A percentile compares a stretch with the other conserved stretches of the same genome.
Evolutionary conservation across 2,888 invertebrate species (phyloP).

Genomic region (Strigamia transsilvanica): DNA sequence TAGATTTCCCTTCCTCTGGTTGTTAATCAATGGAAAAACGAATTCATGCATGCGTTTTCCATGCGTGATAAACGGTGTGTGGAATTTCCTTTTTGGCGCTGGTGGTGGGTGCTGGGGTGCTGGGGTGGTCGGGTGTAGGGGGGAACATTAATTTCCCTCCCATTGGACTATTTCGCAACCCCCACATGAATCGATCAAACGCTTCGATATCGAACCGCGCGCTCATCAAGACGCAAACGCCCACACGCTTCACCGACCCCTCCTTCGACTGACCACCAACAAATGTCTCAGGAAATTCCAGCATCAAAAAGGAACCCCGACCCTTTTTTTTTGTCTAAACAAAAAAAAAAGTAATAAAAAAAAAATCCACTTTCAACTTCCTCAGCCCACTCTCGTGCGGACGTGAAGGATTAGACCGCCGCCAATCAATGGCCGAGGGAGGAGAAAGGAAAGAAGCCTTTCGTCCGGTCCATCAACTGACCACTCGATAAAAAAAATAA

Average conservation of each 20-base stretch:
- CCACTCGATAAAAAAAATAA: background rate
- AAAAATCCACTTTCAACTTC: constrained; percentile 4
- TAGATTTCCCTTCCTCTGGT: background rate
- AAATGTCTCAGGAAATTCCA: constrained; percentile 41
- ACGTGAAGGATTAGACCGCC: constrained; percentile 29
- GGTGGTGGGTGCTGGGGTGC: background rate
- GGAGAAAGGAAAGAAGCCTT: constrained; percentile 41
- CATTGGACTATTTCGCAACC: background rate
- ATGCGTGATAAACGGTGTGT: constrained; percentile 41
- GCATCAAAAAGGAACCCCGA: background rate
- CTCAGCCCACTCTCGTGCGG: constrained; percentile 11
- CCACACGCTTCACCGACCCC: constrained; percentile 26
- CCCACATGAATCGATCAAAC: background rate
- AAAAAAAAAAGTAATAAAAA: background rate
- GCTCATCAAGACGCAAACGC: constrained; percentile 30
- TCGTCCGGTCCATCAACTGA: constrained; percentile 27
- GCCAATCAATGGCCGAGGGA: constrained; percentile 33
- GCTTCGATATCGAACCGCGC: background rate
- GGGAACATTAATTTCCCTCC: constrained; percentile 35
- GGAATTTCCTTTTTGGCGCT: constrained; percentile 23
- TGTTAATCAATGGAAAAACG: constrained; percentile 42
- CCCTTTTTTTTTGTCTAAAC: background rate
- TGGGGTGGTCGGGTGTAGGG: background rate
- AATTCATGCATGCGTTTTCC: constrained; percentile 40
- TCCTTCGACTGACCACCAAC: background rate